These are phyloP conservation scores for Oligia latruncula DNA, from an alignment of 2,888 invertebrate species.

Conservation along the genomic window DNA sequence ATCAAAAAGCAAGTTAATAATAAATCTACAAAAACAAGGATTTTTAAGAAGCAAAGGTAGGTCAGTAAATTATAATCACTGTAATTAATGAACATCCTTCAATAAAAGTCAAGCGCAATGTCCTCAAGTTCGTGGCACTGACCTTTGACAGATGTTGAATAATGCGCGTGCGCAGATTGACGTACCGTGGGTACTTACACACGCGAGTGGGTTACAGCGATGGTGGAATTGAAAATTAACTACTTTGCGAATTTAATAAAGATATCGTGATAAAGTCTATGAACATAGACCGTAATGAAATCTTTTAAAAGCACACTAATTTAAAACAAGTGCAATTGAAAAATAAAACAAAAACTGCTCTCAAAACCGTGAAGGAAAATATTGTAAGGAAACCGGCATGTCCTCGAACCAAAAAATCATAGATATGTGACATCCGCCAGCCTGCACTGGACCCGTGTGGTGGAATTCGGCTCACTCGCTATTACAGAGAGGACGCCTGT, in stretches of 20 bases:
- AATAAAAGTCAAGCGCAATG: slow-evolving; percentile 65
- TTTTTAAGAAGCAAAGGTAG: not conserved
- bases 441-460: not conserved
- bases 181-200: slow-evolving; percentile 24
- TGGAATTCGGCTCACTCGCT: not conserved
- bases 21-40: not conserved
- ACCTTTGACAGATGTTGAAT: slow-evolving; percentile 67
- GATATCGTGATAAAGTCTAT: not conserved
- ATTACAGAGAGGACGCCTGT: too few species aligned
- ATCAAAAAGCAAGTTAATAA: not conserved
- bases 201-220: slow-evolving; percentile 29
- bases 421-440: not conserved
- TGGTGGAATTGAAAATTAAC: slow-evolving; percentile 5
- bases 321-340: not conserved
- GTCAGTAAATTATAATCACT: slow-evolving; percentile 16
- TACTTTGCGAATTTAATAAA: not conserved
- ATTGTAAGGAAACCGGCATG: not conserved
- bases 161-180: slow-evolving; percentile 54
- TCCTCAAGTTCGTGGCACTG: slow-evolving; percentile 65
- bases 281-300: not conserved
- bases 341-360: not conserved
- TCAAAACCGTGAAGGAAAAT: not conserved
- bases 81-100: slow-evolving; percentile 43
- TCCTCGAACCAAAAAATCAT: not conserved
- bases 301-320: not conserved